Evolutionary conservation across 92 coral and sea anemone species (phyloP).

Genomic region (Metridium senile): DNA sequence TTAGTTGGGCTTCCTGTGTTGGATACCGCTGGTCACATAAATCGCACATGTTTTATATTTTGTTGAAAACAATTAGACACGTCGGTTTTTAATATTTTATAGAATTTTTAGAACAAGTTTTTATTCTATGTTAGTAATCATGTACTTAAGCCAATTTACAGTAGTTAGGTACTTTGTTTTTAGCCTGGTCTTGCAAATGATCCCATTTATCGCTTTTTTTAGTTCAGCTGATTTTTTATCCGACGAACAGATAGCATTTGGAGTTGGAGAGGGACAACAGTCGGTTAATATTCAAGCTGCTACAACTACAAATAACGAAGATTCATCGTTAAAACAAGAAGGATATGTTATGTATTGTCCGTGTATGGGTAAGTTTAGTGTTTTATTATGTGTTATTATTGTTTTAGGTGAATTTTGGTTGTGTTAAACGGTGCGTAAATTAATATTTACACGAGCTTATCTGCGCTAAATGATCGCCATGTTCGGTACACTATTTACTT

Average conservation of each 20-base stretch:
- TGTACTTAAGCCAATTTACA: constrained; percentile 43
- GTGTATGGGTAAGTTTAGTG: constrained; percentile 86
- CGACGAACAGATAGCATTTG: constrained; percentile 68
- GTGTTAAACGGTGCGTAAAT: background rate
- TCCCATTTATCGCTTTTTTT: constrained; percentile 46
- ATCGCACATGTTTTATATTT: constrained; percentile 6
- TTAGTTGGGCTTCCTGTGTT: background rate
- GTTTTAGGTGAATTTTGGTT: background rate
- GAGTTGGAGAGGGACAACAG: constrained; percentile 67
- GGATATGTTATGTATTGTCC: constrained; percentile 92
- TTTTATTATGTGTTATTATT: background rate
- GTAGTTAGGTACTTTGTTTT: constrained; percentile 45
- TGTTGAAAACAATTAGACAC: background rate
- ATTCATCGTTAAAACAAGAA: constrained; percentile 27
- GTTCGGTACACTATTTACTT: no score
- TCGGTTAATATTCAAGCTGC: constrained; percentile 25
- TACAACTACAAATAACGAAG: constrained; percentile 14
- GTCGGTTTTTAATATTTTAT: background rate
- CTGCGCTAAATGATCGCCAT: background rate
- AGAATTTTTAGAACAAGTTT: background rate
- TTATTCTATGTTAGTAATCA: constrained; percentile 30
- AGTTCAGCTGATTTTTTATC: constrained; percentile 47
- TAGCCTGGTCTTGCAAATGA: constrained; percentile 45
- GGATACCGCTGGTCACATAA: background rate
- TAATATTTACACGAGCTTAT: no score